Evolutionary conservation across 2,888 invertebrate genomes (phyloP).

Genomic region (Rapana venosa): DNA sequence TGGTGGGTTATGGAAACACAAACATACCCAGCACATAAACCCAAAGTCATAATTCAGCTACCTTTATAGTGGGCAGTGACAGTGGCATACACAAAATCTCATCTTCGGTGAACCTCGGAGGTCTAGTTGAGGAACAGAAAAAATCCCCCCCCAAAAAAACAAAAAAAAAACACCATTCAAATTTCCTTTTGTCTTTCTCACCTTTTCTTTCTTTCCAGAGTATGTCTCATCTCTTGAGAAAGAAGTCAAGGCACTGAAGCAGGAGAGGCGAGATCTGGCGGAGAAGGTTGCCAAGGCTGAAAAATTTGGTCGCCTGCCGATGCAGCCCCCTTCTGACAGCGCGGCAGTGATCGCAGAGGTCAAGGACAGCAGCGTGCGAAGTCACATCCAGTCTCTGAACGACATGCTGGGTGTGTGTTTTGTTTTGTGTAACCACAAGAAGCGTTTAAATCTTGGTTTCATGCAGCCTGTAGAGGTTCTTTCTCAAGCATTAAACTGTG

Average conservation of each 20-base stretch:
- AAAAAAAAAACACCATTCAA: too few relatives aligned
- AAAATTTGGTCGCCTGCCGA: constrained; percentile 55
- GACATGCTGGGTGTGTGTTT: constrained; percentile 68
- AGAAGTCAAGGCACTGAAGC: constrained; percentile 66
- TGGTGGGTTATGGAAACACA: too few relatives aligned
- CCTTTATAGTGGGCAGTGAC: too few relatives aligned
- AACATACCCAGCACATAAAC: too few relatives aligned
- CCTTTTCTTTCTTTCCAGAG: constrained; percentile 54
- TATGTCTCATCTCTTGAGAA: constrained; percentile 71
- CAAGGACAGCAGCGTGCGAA: constrained; percentile 69
- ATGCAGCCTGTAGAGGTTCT: too few relatives aligned
- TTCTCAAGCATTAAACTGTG: too few relatives aligned
- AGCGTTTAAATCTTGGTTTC: too few relatives aligned
- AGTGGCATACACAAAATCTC: too few relatives aligned
- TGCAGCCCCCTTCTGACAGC: constrained; percentile 49
- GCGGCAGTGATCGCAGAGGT: constrained; percentile 63
- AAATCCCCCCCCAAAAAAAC: too few relatives aligned
- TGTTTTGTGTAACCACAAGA: neutral
- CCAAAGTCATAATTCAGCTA: too few relatives aligned
- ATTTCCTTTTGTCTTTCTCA: neutral
- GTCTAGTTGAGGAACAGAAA: too few relatives aligned
- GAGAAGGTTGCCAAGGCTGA: constrained; percentile 59
- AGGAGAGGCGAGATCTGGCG: constrained; percentile 66
- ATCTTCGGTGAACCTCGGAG: too few relatives aligned
- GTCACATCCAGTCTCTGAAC: constrained; percentile 74